Evolutionary conservation across 2,797 vertebrate species (phyloP).

Genomic region (Siniperca scherzeri): DNA sequence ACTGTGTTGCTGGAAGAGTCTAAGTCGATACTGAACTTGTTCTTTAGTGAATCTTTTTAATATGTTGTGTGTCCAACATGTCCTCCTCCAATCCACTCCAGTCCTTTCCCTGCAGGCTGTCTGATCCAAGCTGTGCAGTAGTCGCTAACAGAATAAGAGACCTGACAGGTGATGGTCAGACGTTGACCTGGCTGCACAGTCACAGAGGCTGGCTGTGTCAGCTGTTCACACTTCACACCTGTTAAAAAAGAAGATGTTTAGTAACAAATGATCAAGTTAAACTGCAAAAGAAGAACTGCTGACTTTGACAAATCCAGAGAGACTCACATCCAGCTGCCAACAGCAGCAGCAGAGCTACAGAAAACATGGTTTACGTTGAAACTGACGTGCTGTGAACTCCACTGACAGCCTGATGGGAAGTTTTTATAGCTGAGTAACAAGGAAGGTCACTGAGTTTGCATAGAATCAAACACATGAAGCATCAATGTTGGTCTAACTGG

Average conservation of each 20-base stretch:
- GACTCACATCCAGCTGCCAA: constrained; percentile 55
- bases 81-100: constrained; percentile 57
- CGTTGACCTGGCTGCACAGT: constrained; percentile 58
- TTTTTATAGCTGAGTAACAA: constrained; percentile 14
- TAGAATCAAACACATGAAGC: constrained; percentile 4
- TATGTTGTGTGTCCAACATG: too few species aligned
- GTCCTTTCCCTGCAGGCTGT: constrained; percentile 26
- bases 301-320: too few species aligned
- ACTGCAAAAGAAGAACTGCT: neutral
- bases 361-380: constrained; percentile 42
- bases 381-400: constrained; percentile 2
- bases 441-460: constrained; percentile 15
- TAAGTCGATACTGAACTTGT: too few species aligned
- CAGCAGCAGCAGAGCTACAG: constrained; percentile 57
- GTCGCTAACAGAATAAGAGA: too few species aligned
- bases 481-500: neutral
- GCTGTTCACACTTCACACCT: constrained; percentile 34
- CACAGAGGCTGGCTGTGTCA: constrained; percentile 57
- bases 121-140: constrained; percentile 34
- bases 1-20: too few species aligned
- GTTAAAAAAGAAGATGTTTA: neutral
- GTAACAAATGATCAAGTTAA: neutral
- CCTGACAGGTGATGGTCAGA: constrained; percentile 37
- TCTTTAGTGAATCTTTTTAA: too few species aligned
- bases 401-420: neutral